A percentile compares a stretch with the other conserved stretches of the same genome.
These are phyloP conservation scores for Mormyrus hasselquistii DNA, from an alignment of 2,797 vertebrate species.

Conservation along the genomic window DNA sequence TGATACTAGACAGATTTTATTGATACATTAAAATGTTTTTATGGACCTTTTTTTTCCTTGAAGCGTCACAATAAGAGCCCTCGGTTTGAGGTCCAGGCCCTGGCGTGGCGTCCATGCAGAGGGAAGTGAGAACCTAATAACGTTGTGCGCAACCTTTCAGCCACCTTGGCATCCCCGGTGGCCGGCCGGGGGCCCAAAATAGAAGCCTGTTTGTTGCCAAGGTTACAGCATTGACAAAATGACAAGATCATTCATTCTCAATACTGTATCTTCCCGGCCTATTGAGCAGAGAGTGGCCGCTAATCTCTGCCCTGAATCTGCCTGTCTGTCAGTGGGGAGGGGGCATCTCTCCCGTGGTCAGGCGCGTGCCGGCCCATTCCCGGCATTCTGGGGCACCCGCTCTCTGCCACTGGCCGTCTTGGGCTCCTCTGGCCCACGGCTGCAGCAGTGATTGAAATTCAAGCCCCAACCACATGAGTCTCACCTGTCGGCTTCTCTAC, in stretches of 20 bases:
- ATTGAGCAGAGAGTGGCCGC: slow-evolving; percentile 72
- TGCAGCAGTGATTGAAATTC: slow-evolving; percentile 49
- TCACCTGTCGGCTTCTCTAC: not conserved
- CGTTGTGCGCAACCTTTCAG: slow-evolving; percentile 38
- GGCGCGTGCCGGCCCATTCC: not conserved
- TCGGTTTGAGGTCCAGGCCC: not conserved
- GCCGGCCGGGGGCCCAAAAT: slow-evolving; percentile 64
- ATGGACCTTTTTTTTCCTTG: not conserved
- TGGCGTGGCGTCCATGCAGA: not conserved
- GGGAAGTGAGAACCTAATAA: slow-evolving; percentile 14
- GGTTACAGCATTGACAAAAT: slow-evolving; percentile 80
- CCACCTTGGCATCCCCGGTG: slow-evolving; percentile 39
- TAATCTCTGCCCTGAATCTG: slow-evolving; percentile 78
- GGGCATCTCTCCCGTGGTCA: slow-evolving; percentile 4
- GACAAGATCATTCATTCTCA: slow-evolving; percentile 73
- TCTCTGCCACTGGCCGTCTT: slow-evolving; percentile 23
- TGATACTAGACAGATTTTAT: slow-evolving; percentile 5
- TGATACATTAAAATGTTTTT: not conserved
- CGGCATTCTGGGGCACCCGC: not conserved
- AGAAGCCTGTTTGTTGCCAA: slow-evolving; percentile 76
- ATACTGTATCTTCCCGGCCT: slow-evolving; percentile 77
- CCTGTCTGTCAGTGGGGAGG: slow-evolving; percentile 65
- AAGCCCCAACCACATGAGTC: slow-evolving; percentile 49
- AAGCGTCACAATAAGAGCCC: not conserved
- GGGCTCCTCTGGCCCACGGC: slow-evolving; percentile 31